Conservation (phyloP, 2,113 vertebrate genomes). For the Leucopternis melanops region DNA sequence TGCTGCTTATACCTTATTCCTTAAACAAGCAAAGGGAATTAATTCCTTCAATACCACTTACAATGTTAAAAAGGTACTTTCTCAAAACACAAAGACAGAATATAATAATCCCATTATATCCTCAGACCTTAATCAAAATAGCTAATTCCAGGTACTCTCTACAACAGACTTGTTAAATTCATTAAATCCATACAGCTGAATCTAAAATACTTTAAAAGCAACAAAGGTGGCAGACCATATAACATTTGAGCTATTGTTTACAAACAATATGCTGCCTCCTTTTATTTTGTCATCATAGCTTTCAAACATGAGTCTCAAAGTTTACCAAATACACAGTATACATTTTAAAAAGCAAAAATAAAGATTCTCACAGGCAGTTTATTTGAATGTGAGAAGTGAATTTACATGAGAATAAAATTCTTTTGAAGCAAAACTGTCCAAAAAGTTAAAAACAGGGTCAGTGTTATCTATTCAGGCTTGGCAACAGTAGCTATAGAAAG, state of each 20-base stretch:
- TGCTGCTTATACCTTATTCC: not conserved
- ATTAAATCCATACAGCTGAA: not conserved
- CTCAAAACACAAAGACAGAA: not conserved
- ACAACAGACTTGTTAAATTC: not conserved
- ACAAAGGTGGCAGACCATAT: not conserved
- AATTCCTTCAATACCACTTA: not conserved
- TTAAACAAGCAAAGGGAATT: not conserved
- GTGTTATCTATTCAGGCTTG: not conserved
- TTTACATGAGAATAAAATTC: not conserved
- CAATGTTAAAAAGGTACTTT: not conserved
- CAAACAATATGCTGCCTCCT: not conserved
- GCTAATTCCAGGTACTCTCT: not conserved
- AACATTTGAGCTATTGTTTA: not conserved
- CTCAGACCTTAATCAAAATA: not conserved
- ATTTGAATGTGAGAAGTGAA: not conserved
- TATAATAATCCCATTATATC: not conserved
- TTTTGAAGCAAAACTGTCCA: not conserved
- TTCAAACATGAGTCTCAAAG: not conserved
- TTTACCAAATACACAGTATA: not conserved
- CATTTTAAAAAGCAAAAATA: not conserved
- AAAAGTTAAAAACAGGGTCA: not conserved
- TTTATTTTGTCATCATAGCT: not conserved
- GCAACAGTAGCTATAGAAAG: not conserved
- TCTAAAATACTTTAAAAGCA: not conserved
- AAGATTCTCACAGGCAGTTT: not conserved